Base-by-base conservation (phyloP, 2,113 vertebrate genomes). In the Phasianus colchicus region DNA sequence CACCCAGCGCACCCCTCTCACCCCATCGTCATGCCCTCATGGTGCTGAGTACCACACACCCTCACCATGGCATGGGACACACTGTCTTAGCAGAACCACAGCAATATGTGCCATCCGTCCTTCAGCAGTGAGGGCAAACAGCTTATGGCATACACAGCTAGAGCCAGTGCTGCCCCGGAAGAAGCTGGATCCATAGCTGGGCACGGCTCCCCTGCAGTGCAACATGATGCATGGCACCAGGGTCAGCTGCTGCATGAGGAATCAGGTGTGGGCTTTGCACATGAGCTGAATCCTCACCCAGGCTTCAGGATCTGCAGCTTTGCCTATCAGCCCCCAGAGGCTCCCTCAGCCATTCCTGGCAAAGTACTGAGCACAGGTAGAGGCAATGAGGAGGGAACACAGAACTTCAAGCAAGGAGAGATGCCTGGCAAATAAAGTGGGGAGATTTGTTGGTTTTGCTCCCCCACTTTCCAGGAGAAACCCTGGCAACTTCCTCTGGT, bases 381-480 rank as follows among this genome's bases (percentile, higher is more conserved):
- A 19, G 25, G 47, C n/a, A 18, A 6, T 20, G 47, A 25, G 45
- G 45, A 19, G 45, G 14, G 18, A 11, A 50, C 32, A 27, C 66
- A 70, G 45, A 61, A 38, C 73, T 90, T 19, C 52, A 15, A 76
- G 64, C 55, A 60, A 70, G 12, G 48, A 12, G 11, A 77, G 42
- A 25, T 9, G 21, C 38, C 52, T 47, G 57, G 55, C 45, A 78
- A 67, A 71, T 30, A 71, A 81, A 72, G 25, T 24, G 58, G 25
- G 24, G 36, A 78, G 16, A 67, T 7, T 4, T 24, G 14, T 6
- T 18, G n/a, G 19, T 36, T 70, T 42, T 73, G 27, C 12, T 36
- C 15, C 18, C 48, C 13, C 0, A 0, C n/a, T 61, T 69, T 20
- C n/a, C 42, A 79, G 34, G n/a, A 71, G n/a, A 70, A 18, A 66